Conservation (phyloP, 1,140 invertebrate genomes). For the Harpegnathos saltator region DNA sequence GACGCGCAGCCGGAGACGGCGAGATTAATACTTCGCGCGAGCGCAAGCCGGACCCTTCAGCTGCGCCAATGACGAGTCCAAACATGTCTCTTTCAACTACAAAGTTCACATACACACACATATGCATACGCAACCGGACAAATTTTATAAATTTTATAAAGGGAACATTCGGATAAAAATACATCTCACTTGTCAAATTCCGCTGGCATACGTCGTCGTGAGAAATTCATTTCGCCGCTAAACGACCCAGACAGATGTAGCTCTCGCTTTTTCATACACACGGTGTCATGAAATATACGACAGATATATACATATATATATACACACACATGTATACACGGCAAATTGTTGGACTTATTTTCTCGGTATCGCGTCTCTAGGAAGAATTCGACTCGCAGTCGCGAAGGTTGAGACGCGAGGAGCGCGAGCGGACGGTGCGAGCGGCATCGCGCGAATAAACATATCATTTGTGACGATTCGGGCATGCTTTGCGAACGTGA, state of each 20-base stretch:
- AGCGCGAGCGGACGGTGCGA: neutral
- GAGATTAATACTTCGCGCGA: no score
- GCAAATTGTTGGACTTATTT: no score
- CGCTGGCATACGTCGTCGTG: neutral
- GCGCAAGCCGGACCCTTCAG: neutral
- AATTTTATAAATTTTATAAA: neutral
- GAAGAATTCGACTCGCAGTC: constrained; percentile 2
- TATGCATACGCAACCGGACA: constrained; percentile 9
- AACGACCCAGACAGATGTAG: neutral
- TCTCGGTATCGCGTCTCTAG: no score
- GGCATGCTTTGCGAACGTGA: constrained; percentile 26
- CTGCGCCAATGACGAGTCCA: neutral
- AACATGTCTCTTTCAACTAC: neutral
- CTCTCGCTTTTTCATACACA: neutral
- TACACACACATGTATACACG: no score
- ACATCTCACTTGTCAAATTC: neutral
- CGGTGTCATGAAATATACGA: constrained; percentile 2
- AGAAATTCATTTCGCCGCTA: neutral
- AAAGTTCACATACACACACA: no score
- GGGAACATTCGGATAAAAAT: neutral
- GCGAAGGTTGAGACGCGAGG: neutral
- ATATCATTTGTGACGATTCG: constrained; percentile 53
- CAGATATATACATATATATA: no score
- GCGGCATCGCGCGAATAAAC: constrained; percentile 23
- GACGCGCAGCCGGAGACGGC: neutral